These are phyloP conservation scores for Leptinotarsa peninsularis DNA, from an alignment of 2,888 invertebrate genomes.

Conservation along the genomic window DNA sequence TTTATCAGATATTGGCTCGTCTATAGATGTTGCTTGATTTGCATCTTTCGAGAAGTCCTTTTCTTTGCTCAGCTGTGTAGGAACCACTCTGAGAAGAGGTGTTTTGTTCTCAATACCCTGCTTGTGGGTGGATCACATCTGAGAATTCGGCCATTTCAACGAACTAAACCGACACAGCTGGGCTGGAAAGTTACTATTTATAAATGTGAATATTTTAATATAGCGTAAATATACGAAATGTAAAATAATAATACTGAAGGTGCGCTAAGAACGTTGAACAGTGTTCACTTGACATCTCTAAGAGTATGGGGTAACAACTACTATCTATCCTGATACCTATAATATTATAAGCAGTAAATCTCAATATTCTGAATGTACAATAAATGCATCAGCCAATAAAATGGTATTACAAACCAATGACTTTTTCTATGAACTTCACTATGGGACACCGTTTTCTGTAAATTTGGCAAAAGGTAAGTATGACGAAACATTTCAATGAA, in stretches of 20 bases:
- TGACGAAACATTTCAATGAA: too few species aligned
- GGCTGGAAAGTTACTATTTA: slow-evolving; percentile 53
- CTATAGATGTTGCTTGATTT: slow-evolving; percentile 40
- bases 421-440: background rate
- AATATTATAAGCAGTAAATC: slow-evolving; percentile 66
- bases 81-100: slow-evolving; percentile 20
- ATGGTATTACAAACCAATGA: slow-evolving; percentile 62
- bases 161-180: slow-evolving; percentile 33
- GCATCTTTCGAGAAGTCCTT: slow-evolving; percentile 29
- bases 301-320: slow-evolving; percentile 63
- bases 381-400: slow-evolving; percentile 68
- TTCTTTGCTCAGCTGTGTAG: slow-evolving; percentile 38
- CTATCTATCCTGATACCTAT: slow-evolving; percentile 64
- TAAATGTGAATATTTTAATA: slow-evolving; percentile 65
- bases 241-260: slow-evolving; percentile 54
- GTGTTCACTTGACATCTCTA: slow-evolving; percentile 55
- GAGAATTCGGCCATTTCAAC: background rate
- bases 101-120: background rate
- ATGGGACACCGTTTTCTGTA: too few species aligned
- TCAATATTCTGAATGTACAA: slow-evolving; percentile 67
- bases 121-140: background rate
- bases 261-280: slow-evolving; percentile 47
- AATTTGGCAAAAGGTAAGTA: too few species aligned
- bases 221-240: slow-evolving; percentile 57
- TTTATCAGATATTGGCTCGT: slow-evolving; percentile 57